Conservation (phyloP, 2,888 invertebrate species). For the Parthenolecanium corni region DNA sequence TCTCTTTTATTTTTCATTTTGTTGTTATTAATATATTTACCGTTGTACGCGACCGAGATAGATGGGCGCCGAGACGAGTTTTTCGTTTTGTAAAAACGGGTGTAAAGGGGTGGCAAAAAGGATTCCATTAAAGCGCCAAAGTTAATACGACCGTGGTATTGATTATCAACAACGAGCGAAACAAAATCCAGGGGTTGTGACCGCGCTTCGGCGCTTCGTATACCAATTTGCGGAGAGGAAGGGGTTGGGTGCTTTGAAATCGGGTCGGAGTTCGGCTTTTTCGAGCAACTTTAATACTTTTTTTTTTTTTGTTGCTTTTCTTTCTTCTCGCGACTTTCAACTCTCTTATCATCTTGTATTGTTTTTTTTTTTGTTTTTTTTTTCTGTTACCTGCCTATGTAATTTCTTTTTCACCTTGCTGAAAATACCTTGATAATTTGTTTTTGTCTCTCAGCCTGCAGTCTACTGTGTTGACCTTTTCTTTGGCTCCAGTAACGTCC, state of each 20-base stretch:
- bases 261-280: slow-evolving; percentile 26
- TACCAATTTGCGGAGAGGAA: not conserved
- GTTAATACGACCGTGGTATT: slow-evolving; percentile 20
- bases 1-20: too few species aligned
- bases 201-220: slow-evolving; percentile 19
- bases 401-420: too few species aligned
- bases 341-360: too few species aligned
- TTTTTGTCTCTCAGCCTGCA: too few species aligned
- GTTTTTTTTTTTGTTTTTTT: too few species aligned
- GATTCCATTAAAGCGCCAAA: slow-evolving; percentile 28
- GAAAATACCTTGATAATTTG: too few species aligned
- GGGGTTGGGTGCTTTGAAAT: slow-evolving; percentile 1
- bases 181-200: slow-evolving; percentile 27
- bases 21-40: slow-evolving; percentile 21
- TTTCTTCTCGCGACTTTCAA: too few species aligned
- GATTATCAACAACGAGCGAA: slow-evolving; percentile 28
- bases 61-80: slow-evolving; percentile 26
- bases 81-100: slow-evolving; percentile 22
- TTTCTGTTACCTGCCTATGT: too few species aligned
- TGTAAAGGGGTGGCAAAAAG: slow-evolving; percentile 25
- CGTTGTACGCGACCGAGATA: slow-evolving; percentile 6
- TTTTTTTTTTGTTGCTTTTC: too few species aligned
- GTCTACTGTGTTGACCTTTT: too few species aligned
- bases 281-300: not conserved
- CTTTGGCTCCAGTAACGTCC: too few species aligned